Evolutionary conservation across 2,888 invertebrate species (phyloP).

Genomic region (Pollenia angustigena): DNA sequence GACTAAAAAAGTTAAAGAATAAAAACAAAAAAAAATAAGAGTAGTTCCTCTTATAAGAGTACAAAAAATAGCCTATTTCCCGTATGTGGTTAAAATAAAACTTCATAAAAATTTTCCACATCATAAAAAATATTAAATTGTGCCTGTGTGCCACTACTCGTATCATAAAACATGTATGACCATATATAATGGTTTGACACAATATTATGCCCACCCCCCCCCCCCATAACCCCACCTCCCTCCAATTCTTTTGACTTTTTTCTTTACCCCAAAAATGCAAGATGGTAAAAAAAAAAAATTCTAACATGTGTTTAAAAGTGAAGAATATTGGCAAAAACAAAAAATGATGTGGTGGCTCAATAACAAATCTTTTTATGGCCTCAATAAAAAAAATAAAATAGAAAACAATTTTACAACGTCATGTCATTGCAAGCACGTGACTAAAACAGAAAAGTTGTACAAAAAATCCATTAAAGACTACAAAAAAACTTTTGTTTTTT

Average conservation of each 20-base stretch:
- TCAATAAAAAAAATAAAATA: conserved; percentile 59
- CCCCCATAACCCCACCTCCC: not conserved
- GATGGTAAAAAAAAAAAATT: conserved; percentile 7
- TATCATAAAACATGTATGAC: conserved; percentile 15
- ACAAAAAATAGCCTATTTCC: not conserved
- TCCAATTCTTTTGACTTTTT: not conserved
- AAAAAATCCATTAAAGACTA: not conserved
- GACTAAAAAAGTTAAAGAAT: not conserved
- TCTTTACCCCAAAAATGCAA: not conserved
- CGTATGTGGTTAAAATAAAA: conserved; percentile 58
- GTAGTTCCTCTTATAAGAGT: conserved; percentile 14
- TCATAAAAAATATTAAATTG: conserved; percentile 62
- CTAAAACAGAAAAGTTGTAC: conserved; percentile 30
- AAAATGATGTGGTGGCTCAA: conserved; percentile 52
- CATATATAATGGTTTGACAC: conserved; percentile 52
- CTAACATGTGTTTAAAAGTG: conserved; percentile 43
- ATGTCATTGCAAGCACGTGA: conserved; percentile 69
- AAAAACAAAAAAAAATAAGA: not conserved
- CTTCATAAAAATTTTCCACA: conserved; percentile 70
- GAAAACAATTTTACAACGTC: conserved; percentile 35
- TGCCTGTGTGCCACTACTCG: not conserved
- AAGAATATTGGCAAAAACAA: not conserved
- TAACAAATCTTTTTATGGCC: conserved; percentile 69
- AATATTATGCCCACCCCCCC: not conserved
- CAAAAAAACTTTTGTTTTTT: conserved; percentile 31